Evolutionary conservation across 2,113 vertebrate genomes (phyloP).

Genomic region (Poecile atricapillus): DNA sequence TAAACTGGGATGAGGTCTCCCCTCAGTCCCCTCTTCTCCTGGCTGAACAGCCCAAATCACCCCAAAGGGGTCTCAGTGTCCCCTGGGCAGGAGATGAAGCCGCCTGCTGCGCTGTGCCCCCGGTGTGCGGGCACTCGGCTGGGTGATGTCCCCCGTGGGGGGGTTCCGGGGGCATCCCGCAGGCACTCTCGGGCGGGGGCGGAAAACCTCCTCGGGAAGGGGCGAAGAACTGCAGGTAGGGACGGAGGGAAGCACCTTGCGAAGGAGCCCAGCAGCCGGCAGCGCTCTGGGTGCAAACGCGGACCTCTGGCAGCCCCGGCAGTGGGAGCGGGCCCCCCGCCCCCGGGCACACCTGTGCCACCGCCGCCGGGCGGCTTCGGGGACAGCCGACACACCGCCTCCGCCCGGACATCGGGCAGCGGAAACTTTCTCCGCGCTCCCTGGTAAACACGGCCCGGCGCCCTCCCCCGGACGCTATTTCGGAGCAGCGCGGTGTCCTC

Average conservation of each 20-base stretch:
- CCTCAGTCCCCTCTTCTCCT: background rate
- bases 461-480: conserved; percentile 5
- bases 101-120: background rate
- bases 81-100: too few species aligned
- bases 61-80: fast-evolving
- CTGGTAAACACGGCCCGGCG: background rate
- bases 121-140: background rate
- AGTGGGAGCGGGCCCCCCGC: fast-evolving
- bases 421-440: background rate
- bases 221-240: too few species aligned
- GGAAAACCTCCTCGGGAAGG: background rate
- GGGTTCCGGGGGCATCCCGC: background rate
- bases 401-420: background rate
- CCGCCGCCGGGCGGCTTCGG: background rate
- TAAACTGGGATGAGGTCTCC: too few species aligned
- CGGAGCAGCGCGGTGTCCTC: background rate
- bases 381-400: background rate
- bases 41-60: background rate
- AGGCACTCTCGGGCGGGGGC: fast-evolving
- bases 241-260: background rate
- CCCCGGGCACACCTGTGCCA: background rate
- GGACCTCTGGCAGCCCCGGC: background rate
- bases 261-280: background rate
- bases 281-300: fast-evolving
- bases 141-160: fast-evolving